Percentiles rank a stretch among this genome's conserved stretches.
phyloP scores from a whole-genome alignment of 2,888 invertebrate species.

The Steinernema carpocapsae region DNA sequence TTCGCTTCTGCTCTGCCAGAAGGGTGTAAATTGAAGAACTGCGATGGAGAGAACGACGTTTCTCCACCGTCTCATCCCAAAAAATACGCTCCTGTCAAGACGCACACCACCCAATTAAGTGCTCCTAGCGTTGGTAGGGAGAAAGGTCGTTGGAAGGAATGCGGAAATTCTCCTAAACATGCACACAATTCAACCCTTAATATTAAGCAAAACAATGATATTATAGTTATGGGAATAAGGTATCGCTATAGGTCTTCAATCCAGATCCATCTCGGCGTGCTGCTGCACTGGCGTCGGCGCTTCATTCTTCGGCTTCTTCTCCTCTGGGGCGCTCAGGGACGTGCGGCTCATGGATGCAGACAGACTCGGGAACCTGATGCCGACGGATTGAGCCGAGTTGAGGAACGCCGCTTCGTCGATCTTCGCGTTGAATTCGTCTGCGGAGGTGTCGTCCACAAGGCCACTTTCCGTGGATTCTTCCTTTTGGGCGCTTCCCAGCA shows the following conservation, averaged over 20 bases:
- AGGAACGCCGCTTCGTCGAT: slow-evolving; percentile 25
- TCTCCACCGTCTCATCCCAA: neutral
- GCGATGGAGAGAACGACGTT: neutral
- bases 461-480: neutral
- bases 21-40: slow-evolving; percentile 32
- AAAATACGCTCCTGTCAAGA: neutral
- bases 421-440: slow-evolving; percentile 30
- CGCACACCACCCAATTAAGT: too few relatives aligned
- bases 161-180: neutral
- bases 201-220: neutral
- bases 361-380: neutral
- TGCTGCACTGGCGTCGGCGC: slow-evolving; percentile 6
- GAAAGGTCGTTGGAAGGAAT: neutral
- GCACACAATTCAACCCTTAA: neutral
- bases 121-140: neutral
- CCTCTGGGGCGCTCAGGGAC: slow-evolving; percentile 30
- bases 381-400: slow-evolving; percentile 25
- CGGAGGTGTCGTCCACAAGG: slow-evolving; percentile 19
- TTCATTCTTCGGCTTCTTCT: slow-evolving; percentile 20
- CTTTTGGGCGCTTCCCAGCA: neutral
- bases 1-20: too few relatives aligned
- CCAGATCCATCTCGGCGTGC: slow-evolving; percentile 37
- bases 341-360: neutral
- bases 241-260: slow-evolving; percentile 3
- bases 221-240: too few relatives aligned